Conservation (phyloP, 2,113 vertebrate species). For the Dryoscopus gambensis region DNA sequence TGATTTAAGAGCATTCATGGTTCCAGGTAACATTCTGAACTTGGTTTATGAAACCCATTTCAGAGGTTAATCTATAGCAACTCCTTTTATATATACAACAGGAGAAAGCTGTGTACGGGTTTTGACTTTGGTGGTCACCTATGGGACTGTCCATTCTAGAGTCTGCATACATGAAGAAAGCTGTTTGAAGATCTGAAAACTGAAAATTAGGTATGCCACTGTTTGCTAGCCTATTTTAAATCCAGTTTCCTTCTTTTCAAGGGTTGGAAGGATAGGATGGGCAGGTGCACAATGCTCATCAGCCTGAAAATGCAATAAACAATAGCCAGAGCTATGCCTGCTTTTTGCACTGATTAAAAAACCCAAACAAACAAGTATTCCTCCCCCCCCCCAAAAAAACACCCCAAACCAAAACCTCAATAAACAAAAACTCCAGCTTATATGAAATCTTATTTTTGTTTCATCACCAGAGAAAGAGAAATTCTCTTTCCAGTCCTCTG, state of each 20-base stretch:
- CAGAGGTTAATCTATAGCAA: not conserved
- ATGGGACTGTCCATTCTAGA: not conserved
- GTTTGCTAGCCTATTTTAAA: not conserved
- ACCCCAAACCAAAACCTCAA: accelerated
- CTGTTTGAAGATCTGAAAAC: not conserved
- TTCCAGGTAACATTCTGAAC: not conserved
- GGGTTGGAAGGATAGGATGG: not conserved
- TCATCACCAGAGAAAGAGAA: not conserved
- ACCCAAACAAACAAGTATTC: not conserved
- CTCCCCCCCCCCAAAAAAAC: not conserved
- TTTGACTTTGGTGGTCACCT: not conserved
- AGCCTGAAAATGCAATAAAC: not conserved
- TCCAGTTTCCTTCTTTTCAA: not conserved
- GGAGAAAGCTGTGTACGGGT: not conserved
- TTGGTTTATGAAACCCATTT: not conserved
- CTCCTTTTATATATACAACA: not conserved
- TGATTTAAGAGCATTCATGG: not conserved
- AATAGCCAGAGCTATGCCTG: not conserved
- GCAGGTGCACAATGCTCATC: not conserved
- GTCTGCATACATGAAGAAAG: not conserved
- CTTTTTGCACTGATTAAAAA: not conserved
- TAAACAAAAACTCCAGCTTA: not conserved
- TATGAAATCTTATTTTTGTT: not conserved
- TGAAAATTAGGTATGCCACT: not conserved
- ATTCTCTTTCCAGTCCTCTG: not conserved